These are phyloP conservation scores for Orgyia antiqua DNA, from an alignment of 2,888 invertebrate genomes.

Conservation along the genomic window DNA sequence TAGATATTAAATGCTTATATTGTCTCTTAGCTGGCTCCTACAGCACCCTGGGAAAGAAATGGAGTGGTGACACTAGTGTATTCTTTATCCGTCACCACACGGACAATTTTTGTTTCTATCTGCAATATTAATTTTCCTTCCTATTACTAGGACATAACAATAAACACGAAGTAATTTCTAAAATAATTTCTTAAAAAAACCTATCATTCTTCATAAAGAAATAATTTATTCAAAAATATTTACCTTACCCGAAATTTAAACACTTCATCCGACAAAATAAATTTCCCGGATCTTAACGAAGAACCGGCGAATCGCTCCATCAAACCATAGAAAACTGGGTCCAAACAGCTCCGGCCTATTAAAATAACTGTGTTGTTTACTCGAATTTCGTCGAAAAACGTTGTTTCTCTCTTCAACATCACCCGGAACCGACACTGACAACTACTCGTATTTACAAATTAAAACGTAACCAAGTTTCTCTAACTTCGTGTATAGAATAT, in stretches of 20 bases:
- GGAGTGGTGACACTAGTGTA: no score
- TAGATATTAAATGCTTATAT: no score
- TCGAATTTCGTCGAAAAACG: slow-evolving; percentile 19
- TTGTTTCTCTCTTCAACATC: slow-evolving; percentile 13
- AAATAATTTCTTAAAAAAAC: no score
- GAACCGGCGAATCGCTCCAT: slow-evolving; percentile 17
- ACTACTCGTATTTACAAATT: neutral
- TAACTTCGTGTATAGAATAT: neutral
- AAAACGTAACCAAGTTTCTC: neutral
- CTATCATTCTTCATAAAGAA: slow-evolving; percentile 7
- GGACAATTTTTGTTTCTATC: no score
- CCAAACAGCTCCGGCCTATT: slow-evolving; percentile 13
- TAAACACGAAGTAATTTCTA: no score
- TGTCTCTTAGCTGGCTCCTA: no score
- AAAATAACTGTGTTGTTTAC: slow-evolving; percentile 23
- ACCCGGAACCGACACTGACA: neutral
- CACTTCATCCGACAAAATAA: slow-evolving; percentile 15
- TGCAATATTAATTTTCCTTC: no score
- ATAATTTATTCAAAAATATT: slow-evolving; percentile 7
- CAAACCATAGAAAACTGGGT: slow-evolving; percentile 9
- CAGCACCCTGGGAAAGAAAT: no score
- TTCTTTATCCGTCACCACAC: no score
- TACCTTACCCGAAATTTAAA: slow-evolving; percentile 17
- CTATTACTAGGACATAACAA: no score
- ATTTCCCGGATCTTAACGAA: slow-evolving; percentile 14